Evolutionary conservation across 1,140 invertebrate genomes (phyloP), one percentile per base, ranked within the genome.

Genomic region (Bombus pascuorum): DNA sequence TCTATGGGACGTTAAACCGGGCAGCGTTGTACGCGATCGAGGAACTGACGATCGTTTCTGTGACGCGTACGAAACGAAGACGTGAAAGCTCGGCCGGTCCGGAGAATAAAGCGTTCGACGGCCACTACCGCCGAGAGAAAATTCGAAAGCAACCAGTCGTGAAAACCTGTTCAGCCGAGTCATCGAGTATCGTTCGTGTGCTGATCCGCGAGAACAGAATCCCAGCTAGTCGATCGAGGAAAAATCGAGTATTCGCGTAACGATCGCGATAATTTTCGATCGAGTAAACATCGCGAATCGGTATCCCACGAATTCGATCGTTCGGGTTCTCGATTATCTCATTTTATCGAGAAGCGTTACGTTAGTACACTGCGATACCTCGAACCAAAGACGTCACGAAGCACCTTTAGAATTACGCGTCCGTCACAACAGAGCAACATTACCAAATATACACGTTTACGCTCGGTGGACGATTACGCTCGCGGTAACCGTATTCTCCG

Each of bases 311-410:
- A 66, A 34, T n/a, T 32, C 34, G 34, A 39, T 70, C 42, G 13
- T 34, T 66, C n/a, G 18, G 66, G 8, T 22, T 68, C 34, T 68
- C 34, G 34, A 37, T 28, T 32, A 39, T 25, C 18, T 68, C 25
- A 59, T 66, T 71, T 32, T n/a, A 9, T 59, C 59, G 42, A 65
- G 3, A 68, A 85, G 72, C 76, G 10, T 83, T 57, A 73, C 47
- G 85, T 86, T 88, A 83, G 79, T 91, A 90, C 66, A 84, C 59
- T 83, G 90, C 87, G 76, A 83, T 70, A 73, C 87, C 87, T 72
- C 82, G 80, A 86, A 87, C 87, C 83, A 92, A 75, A 91, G 86
- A 92, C 91, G 85, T 86, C 84, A 90, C 90, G 87, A 92, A 91
- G 88, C 90, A 78, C 75, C 68, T 83, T 84, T 80, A 53, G 53